These are phyloP conservation scores for Drosophila seguyi DNA, from an alignment of 1,140 invertebrate species.

Conservation along the genomic window DNA sequence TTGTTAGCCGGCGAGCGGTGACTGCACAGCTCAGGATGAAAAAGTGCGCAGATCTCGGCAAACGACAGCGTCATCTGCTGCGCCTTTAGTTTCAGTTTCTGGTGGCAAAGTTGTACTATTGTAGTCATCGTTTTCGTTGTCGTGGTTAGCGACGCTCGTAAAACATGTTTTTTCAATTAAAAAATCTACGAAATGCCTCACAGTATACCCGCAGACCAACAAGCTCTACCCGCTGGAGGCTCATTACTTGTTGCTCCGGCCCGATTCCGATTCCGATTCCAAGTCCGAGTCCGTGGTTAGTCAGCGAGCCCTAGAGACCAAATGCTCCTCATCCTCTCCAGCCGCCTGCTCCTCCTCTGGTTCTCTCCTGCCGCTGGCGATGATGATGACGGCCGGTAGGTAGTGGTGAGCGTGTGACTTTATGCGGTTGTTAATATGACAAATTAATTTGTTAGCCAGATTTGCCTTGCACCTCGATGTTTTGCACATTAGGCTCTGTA, in stretches of 20 bases:
- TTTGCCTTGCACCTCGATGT: slow-evolving; percentile 56
- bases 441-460: slow-evolving; percentile 82
- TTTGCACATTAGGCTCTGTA: slow-evolving; percentile 45
- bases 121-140: slow-evolving; percentile 65
- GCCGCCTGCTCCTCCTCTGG: slow-evolving; percentile 11
- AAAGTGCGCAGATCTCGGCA: slow-evolving; percentile 72
- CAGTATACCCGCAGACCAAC: slow-evolving; percentile 46
- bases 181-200: slow-evolving; percentile 80
- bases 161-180: slow-evolving; percentile 84
- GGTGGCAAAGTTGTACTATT: slow-evolving; percentile 36
- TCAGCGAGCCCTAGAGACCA: slow-evolving; percentile 39
- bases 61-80: slow-evolving; percentile 80
- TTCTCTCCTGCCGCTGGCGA: slow-evolving; percentile 12
- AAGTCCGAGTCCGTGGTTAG: slow-evolving; percentile 58
- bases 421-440: slow-evolving; percentile 82
- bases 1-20: slow-evolving; percentile 50
- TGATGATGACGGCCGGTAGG: slow-evolving; percentile 56
- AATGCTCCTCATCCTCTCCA: slow-evolving; percentile 35
- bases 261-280: slow-evolving; percentile 29
- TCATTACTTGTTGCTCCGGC: slow-evolving; percentile 45
- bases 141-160: slow-evolving; percentile 79
- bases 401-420: slow-evolving; percentile 74
- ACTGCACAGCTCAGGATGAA: slow-evolving; percentile 34
- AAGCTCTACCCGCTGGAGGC: slow-evolving; percentile 41
- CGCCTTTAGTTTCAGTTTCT: slow-evolving; percentile 57